Evolutionary conservation across 2,888 invertebrate species (phyloP).

Genomic region (Drosophila imparisetae): DNA sequence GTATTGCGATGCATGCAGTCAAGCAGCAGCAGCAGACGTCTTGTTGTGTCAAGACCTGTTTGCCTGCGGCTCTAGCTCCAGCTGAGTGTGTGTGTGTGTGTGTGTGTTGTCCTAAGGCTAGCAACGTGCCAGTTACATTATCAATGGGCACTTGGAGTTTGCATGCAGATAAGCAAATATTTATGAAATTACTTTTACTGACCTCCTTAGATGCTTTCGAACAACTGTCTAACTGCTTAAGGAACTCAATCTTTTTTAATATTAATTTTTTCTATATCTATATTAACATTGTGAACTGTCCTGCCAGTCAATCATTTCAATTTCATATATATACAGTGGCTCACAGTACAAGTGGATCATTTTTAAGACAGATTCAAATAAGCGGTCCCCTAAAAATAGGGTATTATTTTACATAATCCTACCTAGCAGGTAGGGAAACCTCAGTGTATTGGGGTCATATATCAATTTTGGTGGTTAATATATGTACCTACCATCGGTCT

Average conservation of each 20-base stretch:
- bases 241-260: not conserved
- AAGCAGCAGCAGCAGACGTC: constrained; percentile 4
- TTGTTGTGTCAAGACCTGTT: constrained; percentile 7
- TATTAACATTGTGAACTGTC: not conserved
- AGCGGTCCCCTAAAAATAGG: no score
- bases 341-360: no score
- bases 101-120: constrained; percentile 18
- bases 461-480: no score
- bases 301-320: no score
- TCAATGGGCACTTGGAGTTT: constrained; percentile 8
- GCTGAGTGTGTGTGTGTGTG: not conserved
- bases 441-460: no score
- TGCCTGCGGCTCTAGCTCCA: constrained; percentile 10
- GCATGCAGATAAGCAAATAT: constrained; percentile 33
- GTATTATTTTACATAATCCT: no score
- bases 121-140: constrained; percentile 21
- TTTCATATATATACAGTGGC: no score
- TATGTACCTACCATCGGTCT: no score
- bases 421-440: no score
- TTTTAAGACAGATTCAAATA: no score
- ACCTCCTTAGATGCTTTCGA: not conserved
- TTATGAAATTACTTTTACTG: constrained; percentile 32
- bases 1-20: not conserved
- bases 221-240: not conserved
- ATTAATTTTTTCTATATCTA: not conserved